phyloP scores from a whole-genome alignment of 2,113 vertebrate species.

The Parus major region DNA sequence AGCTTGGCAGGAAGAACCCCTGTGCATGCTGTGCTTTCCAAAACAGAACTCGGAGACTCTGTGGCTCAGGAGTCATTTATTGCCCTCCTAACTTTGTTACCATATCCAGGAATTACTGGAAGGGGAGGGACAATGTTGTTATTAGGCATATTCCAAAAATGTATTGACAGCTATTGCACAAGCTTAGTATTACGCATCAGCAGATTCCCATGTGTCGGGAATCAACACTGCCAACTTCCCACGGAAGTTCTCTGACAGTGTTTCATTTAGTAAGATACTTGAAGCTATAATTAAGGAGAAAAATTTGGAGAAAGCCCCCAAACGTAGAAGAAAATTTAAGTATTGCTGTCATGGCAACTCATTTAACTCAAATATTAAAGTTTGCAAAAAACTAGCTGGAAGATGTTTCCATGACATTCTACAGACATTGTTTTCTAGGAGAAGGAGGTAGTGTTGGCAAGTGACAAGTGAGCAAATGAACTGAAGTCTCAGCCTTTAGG shows the following conservation, averaged over 20 bases:
- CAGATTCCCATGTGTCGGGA: neutral
- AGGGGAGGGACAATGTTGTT: neutral
- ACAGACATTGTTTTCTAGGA: neutral
- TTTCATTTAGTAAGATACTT: neutral
- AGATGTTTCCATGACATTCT: neutral
- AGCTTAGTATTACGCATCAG: neutral
- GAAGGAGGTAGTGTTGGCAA: neutral
- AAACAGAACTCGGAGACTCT: neutral
- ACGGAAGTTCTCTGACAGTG: neutral
- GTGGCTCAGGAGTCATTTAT: accelerated
- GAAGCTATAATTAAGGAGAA: neutral
- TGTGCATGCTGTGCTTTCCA: neutral
- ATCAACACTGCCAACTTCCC: too few relatives aligned
- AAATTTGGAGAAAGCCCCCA: neutral
- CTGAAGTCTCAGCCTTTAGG: neutral
- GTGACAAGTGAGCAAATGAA: neutral
- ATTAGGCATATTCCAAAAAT: neutral
- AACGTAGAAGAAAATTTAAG: neutral
- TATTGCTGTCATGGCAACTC: neutral
- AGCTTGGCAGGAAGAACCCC: neutral
- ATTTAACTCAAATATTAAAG: neutral
- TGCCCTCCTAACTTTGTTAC: neutral
- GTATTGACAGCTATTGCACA: neutral
- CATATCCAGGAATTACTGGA: neutral
- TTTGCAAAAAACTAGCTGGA: neutral